phyloP scores from a whole-genome alignment of 2,888 invertebrate genomes.

The Zaprionus lineosus region DNA sequence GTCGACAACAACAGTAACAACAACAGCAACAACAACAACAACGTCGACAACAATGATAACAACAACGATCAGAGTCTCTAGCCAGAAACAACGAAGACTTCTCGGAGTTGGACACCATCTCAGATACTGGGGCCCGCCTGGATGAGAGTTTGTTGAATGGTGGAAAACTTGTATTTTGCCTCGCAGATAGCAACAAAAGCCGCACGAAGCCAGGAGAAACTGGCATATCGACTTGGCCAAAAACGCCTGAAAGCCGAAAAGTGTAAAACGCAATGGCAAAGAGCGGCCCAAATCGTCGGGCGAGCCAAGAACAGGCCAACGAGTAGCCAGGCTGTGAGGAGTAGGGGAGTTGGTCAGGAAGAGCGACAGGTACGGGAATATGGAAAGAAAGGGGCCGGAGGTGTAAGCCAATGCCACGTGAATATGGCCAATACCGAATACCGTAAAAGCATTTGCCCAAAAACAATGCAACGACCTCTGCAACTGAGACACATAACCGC shows the following conservation, averaged over 20 bases:
- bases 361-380: no score
- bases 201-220: slow-evolving; percentile 30
- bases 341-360: no score
- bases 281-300: slow-evolving; percentile 41
- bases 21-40: no score
- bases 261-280: slow-evolving; percentile 65
- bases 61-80: no score
- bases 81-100: slow-evolving; percentile 22
- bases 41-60: no score
- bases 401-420: slow-evolving; percentile 44
- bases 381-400: no score
- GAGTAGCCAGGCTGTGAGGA: slow-evolving; percentile 26
- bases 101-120: slow-evolving; percentile 51
- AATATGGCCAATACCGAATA: slow-evolving; percentile 39
- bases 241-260: slow-evolving; percentile 59
- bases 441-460: slow-evolving; percentile 43
- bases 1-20: no score
- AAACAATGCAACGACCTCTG: slow-evolving; percentile 70
- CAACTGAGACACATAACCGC: slow-evolving; percentile 9
- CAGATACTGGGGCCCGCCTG: slow-evolving; percentile 47
- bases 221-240: slow-evolving; percentile 13
- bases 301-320: slow-evolving; percentile 1
- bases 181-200: slow-evolving; percentile 43
- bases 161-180: slow-evolving; percentile 65
- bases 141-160: slow-evolving; percentile 51